Evolutionary conservation across 2,113 vertebrate genomes (phyloP), one percentile per base, ranked within the genome.

Genomic region (Proterorhinus semilunaris): DNA sequence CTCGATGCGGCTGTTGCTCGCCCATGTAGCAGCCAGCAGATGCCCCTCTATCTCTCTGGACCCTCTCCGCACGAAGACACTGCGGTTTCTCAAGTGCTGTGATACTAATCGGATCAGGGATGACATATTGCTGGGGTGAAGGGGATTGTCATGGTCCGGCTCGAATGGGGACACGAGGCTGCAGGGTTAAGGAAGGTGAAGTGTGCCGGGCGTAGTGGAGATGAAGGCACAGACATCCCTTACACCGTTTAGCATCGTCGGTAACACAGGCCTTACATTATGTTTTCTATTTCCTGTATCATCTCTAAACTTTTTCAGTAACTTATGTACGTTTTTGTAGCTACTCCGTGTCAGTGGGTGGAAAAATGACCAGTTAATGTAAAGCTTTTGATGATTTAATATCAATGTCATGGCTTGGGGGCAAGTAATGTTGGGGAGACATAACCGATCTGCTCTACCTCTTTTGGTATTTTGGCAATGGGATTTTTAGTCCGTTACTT

Each of bases 61-160:
- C 79, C 82, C 81, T 83, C 75, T 48, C 73, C 82, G 81, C 78
- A 79, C 83, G 85, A 58, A 51, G 76, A 87, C 83, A 16, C 16
- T 79, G 88, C 7, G 76, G 88, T 90, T 95, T 94, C 87, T 90
- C 85, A 90, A 93, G 91, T 93, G 91, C 93, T 94, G 93, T 94
- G 94, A 95, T 93, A 93, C 94, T 97, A 96, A 96, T 95, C 92
- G 76, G 93, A 95, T 96, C 95, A 92, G 79, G 65, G 86, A 90
- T 93, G 94, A 94, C 93, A 95, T 96, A 92, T 75, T 92, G 91
- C 91, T 83, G 54, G 79, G 91, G 92, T 92, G 91, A 94, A 91
- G 93, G 91, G 91, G 93, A 93, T 94, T 94, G 93, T 92, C 92
- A 86, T 90, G 88, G 92, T 91, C 90, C 92, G 90, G 85, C 81